Base-by-base conservation (phyloP, 1,140 invertebrate species). In the Cotesia typhae region DNA sequence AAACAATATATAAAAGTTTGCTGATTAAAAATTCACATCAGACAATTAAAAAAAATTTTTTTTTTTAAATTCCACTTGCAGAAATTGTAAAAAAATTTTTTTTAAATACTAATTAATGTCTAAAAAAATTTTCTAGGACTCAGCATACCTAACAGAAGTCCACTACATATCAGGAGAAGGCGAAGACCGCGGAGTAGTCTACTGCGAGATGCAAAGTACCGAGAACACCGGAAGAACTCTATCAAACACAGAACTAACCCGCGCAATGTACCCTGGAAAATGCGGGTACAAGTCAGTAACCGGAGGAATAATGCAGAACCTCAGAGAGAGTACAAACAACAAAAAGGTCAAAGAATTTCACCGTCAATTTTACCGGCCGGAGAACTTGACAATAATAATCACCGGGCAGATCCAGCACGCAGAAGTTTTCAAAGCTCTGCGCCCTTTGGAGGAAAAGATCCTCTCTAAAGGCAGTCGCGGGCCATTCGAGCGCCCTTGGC, bases 181-280 rank as follows among this genome's bases (percentile, higher is more conserved):
- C 3, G 91, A 95, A 77, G 92, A 98, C 89, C 94, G 92, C 41
- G 96, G 96, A 41, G 94, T 97, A 37, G 95, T 97, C 1, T 98
- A 98, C 82, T 95, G 94, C 85, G 96, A 98, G 88, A 96, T 97
- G 94, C 95, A 97, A 82, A 92, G 92, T 20, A 79, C 89, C 35
- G 95, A 96, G 85, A 96, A 96, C 82, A 90, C 88, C 53, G 94
- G 92, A n/a, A 92, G 94, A 82, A 91, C 89, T 74, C 84, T 91
- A 71, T 86, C 88, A 71, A 88, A 92, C 76, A 83, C 90, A 59
- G 90, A 89, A 76, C 84, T 96, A 80, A 78, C 89, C 4, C 85
- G 91, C 77, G 89, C 89, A 4, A 89, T 95, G 77, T 97, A 96
- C 81, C 94, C 94, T 9, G 91, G 92, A 36, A 86, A 90, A 77